A percentile compares a stretch with the other conserved stretches of the same genome.
phyloP scores from a whole-genome alignment of 2,113 vertebrate species.

The Podocnemis expansa region DNA sequence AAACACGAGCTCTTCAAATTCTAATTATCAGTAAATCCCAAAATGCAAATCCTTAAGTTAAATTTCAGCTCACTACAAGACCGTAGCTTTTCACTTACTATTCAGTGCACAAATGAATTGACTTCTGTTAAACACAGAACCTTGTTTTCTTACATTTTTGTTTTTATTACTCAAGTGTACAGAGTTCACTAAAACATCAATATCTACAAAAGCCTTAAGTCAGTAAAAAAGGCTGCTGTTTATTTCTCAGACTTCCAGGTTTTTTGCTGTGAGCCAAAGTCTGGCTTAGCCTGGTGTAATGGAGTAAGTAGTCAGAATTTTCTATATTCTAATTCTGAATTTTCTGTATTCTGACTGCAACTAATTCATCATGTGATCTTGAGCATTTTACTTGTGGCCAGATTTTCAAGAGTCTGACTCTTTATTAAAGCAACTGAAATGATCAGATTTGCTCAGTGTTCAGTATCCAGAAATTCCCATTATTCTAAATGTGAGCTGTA shows the following conservation, averaged over 20 bases:
- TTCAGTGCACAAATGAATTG: neutral
- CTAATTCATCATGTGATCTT: neutral
- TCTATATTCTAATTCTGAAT: neutral
- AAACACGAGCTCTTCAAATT: neutral
- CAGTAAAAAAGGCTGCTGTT: neutral
- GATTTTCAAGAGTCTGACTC: neutral
- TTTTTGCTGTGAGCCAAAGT: neutral
- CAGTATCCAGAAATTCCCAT: neutral
- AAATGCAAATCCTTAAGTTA: fast-evolving
- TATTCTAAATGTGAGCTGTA: neutral
- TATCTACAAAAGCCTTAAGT: no score
- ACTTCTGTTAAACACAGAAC: neutral
- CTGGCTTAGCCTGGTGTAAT: neutral
- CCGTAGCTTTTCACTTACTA: neutral
- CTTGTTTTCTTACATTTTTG: neutral
- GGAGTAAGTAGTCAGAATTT: neutral
- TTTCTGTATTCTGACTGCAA: no score
- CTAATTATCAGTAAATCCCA: neutral
- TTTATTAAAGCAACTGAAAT: neutral
- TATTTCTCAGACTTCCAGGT: neutral
- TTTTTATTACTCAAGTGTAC: neutral
- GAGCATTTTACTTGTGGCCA: neutral
- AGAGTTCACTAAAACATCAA: neutral
- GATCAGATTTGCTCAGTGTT: fast-evolving
- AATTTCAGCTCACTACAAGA: neutral